Conservation (phyloP, 2,888 invertebrate genomes). For the Cremastinae sp. region DNA sequence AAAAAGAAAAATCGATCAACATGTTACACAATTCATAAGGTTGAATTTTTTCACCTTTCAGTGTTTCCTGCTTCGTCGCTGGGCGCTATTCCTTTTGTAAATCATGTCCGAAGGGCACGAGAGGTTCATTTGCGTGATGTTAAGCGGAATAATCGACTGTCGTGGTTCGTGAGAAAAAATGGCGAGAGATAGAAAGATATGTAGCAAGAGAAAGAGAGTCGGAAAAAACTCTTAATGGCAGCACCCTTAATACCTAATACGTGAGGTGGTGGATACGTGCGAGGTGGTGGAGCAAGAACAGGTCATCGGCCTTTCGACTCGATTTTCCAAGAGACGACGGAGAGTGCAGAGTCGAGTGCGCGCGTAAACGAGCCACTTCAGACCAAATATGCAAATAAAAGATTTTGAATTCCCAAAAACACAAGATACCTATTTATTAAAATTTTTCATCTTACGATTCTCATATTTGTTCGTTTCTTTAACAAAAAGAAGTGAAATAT, state of each 20-base stretch:
- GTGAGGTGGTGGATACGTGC: constrained; percentile 36
- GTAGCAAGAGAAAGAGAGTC: constrained; percentile 5
- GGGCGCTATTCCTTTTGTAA: constrained; percentile 21
- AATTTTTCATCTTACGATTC: no score
- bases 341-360: constrained; percentile 34
- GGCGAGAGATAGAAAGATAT: neutral
- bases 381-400: constrained; percentile 2
- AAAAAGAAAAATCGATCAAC: no score
- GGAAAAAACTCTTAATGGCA: constrained; percentile 22
- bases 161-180: neutral
- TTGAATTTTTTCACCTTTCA: constrained; percentile 15
- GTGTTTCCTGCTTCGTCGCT: neutral
- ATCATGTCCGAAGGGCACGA: constrained; percentile 18
- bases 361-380: constrained; percentile 46
- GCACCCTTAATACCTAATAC: constrained; percentile 42
- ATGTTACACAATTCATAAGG: no score
- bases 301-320: constrained; percentile 59
- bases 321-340: constrained; percentile 37
- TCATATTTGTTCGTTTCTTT: no score
- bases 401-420: no score
- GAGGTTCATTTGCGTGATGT: constrained; percentile 52
- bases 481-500: no score
- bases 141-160: constrained; percentile 58
- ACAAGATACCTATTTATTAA: no score
- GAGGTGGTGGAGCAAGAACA: no score